Conservation (phyloP, 2,888 invertebrate genomes). For the Synergus japonicus region DNA sequence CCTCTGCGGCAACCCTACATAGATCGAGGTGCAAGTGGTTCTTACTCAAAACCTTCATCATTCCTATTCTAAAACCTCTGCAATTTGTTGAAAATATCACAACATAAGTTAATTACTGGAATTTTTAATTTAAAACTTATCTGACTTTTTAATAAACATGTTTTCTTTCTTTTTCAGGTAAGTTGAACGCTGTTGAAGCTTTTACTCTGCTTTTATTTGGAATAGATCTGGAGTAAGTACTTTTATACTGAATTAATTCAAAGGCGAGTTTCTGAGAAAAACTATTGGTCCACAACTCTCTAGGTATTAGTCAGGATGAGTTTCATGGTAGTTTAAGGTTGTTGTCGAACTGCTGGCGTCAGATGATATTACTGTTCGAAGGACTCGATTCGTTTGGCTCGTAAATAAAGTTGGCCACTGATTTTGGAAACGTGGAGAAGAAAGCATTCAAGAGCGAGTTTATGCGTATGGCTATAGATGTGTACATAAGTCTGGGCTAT, state of each 20-base stretch:
- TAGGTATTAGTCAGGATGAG: background rate
- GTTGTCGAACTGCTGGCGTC: background rate
- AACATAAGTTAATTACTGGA: too few species aligned
- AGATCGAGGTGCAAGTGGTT: slow-evolving; percentile 11
- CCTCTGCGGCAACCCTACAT: slow-evolving; percentile 7
- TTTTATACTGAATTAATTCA: background rate
- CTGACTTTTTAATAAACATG: background rate
- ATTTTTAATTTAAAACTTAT: background rate
- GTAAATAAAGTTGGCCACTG: slow-evolving; percentile 26
- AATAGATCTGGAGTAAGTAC: background rate
- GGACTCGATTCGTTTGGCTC: slow-evolving; percentile 24
- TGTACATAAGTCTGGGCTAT: slow-evolving; percentile 64
- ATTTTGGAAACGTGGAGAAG: slow-evolving; percentile 40
- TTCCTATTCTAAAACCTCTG: background rate
- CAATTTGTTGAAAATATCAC: background rate
- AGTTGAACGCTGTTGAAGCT: background rate
- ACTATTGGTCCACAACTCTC: background rate
- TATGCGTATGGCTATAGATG: slow-evolving; percentile 47
- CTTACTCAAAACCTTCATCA: background rate
- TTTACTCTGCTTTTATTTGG: background rate
- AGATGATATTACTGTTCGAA: slow-evolving; percentile 6
- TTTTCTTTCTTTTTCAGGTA: slow-evolving; percentile 15
- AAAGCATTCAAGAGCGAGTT: slow-evolving; percentile 20
- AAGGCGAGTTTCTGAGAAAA: background rate
- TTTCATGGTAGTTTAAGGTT: background rate